These are phyloP conservation scores for Sarcophaga peregrina DNA, from an alignment of 1,140 invertebrate genomes.

Conservation along the genomic window DNA sequence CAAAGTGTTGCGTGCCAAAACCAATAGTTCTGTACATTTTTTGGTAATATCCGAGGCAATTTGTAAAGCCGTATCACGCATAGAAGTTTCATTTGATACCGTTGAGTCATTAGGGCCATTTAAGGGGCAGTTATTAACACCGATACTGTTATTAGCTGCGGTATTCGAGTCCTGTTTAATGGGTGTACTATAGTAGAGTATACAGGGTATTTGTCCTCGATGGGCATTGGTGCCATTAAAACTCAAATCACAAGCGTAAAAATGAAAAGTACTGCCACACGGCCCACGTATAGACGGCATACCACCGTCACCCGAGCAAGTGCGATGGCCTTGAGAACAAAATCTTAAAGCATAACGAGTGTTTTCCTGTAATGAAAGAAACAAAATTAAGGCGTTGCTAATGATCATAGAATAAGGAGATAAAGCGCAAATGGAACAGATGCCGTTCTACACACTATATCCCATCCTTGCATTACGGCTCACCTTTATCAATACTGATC, in stretches of 20 bases:
- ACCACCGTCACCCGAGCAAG: constrained; percentile 93
- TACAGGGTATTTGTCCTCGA: constrained; percentile 93
- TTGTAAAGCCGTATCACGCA: constrained; percentile 62
- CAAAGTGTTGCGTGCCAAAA: constrained; percentile 75
- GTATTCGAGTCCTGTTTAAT: constrained; percentile 53
- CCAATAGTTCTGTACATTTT: constrained; percentile 78
- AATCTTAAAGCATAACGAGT: constrained; percentile 89
- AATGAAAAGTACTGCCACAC: constrained; percentile 93
- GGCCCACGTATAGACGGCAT: constrained; percentile 87
- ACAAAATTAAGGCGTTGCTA: background rate
- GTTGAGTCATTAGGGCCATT: constrained; percentile 26
- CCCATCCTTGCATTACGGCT: constrained; percentile 45
- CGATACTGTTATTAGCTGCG: background rate
- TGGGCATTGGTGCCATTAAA: constrained; percentile 95
- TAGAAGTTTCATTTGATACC: constrained; percentile 56
- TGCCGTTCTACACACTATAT: background rate
- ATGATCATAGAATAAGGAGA: background rate
- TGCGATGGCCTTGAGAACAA: constrained; percentile 90
- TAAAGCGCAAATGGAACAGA: background rate
- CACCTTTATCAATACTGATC: constrained; percentile 82
- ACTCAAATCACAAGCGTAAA: constrained; percentile 90
- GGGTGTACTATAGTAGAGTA: constrained; percentile 84
- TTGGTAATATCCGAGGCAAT: constrained; percentile 79
- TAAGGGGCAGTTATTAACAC: background rate
- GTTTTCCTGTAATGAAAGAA: constrained; percentile 71